phyloP scores from a whole-genome alignment of 1,140 invertebrate species.

The Leptopilina clavipes region DNA sequence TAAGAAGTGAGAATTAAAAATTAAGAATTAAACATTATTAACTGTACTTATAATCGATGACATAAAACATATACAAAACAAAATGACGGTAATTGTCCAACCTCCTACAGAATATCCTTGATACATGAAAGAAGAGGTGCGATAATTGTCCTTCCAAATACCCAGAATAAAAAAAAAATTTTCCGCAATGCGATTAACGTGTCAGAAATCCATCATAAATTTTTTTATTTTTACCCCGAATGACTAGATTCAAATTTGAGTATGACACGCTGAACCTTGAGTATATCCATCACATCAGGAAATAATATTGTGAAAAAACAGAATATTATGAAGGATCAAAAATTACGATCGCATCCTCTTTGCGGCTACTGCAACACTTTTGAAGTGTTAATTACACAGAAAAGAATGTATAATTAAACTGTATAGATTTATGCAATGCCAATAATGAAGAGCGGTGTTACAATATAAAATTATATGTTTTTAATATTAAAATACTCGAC shows the following conservation, averaged over 20 bases:
- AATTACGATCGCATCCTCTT: background rate
- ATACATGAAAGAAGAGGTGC: background rate
- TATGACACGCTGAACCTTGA: background rate
- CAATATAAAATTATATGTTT: constrained; percentile 16
- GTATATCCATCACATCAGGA: background rate
- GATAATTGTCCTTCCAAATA: constrained; percentile 1
- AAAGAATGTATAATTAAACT: constrained; percentile 19
- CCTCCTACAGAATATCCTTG: constrained; percentile 24
- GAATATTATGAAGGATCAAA: background rate
- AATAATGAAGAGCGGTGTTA: constrained; percentile 2
- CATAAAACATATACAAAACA: background rate
- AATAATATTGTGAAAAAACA: background rate
- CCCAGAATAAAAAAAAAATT: background rate
- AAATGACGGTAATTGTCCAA: constrained; percentile 10
- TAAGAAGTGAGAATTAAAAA: too few relatives aligned
- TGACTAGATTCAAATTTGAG: background rate
- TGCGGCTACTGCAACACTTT: background rate
- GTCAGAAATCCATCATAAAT: background rate
- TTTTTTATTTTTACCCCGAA: background rate
- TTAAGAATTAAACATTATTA: background rate
- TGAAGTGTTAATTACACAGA: background rate
- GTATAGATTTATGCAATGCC: constrained; percentile 21
- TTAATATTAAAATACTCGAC: constrained; percentile 4
- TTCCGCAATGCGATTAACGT: background rate
- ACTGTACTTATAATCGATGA: background rate